These are phyloP conservation scores for Leptoclinus maculatus DNA, from an alignment of 2,797 vertebrate genomes.

Conservation along the genomic window DNA sequence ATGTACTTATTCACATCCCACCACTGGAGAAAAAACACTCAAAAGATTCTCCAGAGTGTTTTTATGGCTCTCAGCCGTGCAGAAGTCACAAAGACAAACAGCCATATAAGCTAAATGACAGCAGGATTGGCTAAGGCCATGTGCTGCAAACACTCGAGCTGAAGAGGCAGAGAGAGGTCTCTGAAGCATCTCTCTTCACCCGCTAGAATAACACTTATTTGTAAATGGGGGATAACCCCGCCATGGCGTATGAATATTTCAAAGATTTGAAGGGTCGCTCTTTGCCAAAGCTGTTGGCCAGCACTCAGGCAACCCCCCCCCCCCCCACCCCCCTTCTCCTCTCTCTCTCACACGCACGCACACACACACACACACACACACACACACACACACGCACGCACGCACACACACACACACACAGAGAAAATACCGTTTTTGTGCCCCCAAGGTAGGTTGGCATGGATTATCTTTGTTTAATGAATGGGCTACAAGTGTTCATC, in stretches of 20 bases:
- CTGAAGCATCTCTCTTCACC: slow-evolving; percentile 58
- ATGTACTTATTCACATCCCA: neutral
- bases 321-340: neutral
- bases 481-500: slow-evolving; percentile 82
- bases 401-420: slow-evolving; percentile 37
- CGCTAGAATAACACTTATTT: slow-evolving; percentile 72
- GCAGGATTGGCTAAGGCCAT: slow-evolving; percentile 14
- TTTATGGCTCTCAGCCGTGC: neutral
- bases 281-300: slow-evolving; percentile 72
- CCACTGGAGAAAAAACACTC: neutral
- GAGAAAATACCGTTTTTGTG: slow-evolving; percentile 80
- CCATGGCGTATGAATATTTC: slow-evolving; percentile 80
- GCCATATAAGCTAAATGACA: slow-evolving; percentile 12
- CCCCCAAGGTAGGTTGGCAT: slow-evolving; percentile 87
- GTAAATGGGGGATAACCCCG: slow-evolving; percentile 80
- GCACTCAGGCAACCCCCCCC: slow-evolving; percentile 33
- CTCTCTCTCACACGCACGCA: slow-evolving; percentile 10
- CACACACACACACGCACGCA: slow-evolving; percentile 32
- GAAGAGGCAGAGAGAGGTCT: slow-evolving; percentile 49
- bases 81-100: slow-evolving; percentile 35
- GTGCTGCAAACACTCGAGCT: slow-evolving; percentile 62
- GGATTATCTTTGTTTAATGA: slow-evolving; percentile 88
- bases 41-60: neutral
- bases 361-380: slow-evolving; percentile 17
- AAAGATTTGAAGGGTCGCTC: slow-evolving; percentile 81